Evolutionary conservation across 1,140 invertebrate genomes (phyloP).

Genomic region (Neodiprion virginianus): DNA sequence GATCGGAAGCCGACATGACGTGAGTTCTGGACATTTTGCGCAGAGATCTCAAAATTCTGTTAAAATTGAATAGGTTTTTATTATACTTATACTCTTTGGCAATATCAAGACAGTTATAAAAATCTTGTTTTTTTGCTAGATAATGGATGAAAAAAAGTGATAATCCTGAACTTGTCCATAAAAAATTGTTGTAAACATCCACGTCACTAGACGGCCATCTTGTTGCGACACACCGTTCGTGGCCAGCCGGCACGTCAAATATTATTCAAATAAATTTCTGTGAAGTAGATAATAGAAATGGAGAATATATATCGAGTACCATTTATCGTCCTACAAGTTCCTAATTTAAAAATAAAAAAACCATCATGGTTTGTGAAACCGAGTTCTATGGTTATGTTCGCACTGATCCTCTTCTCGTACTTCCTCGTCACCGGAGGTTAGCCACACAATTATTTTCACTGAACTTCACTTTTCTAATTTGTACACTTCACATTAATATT

Average conservation of each 20-base stretch:
- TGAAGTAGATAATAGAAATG: slow-evolving; percentile 62
- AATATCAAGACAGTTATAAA: too few relatives aligned
- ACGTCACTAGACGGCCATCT: background rate
- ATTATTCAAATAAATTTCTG: background rate
- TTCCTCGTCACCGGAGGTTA: slow-evolving; percentile 98
- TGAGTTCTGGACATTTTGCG: too few relatives aligned
- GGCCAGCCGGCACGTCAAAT: background rate
- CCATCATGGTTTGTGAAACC: slow-evolving; percentile 92
- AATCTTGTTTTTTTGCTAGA: too few relatives aligned
- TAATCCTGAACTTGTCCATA: too few relatives aligned
- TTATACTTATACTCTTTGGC: too few relatives aligned
- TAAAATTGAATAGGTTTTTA: too few relatives aligned
- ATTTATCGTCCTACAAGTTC: slow-evolving; percentile 85
- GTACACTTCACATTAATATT: background rate
- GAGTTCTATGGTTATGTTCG: slow-evolving; percentile 92
- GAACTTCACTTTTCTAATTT: background rate
- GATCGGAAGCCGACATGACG: too few relatives aligned
- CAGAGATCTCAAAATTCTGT: too few relatives aligned
- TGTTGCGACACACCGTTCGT: background rate
- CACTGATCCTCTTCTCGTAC: slow-evolving; percentile 90
- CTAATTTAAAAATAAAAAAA: slow-evolving; percentile 91
- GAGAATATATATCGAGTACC: slow-evolving; percentile 82
- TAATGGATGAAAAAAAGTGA: too few relatives aligned
- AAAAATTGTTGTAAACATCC: background rate
- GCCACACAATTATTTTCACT: slow-evolving; percentile 32